phyloP scores from a whole-genome alignment of 2,113 vertebrate genomes.

The Sylvilagus bachmani region DNA sequence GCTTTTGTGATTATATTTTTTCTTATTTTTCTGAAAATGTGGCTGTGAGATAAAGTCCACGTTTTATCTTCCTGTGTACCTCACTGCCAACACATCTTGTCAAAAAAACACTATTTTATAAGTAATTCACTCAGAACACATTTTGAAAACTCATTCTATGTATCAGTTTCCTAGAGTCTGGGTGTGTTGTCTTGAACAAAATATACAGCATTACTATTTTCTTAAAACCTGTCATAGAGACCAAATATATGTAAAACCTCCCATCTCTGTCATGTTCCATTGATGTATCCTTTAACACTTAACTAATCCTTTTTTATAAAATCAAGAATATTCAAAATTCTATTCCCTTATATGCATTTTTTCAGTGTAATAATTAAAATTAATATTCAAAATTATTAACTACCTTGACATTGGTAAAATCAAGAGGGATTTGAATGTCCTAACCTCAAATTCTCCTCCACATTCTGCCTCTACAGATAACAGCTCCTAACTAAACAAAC shows the following conservation, averaged over 20 bases:
- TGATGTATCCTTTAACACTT: neutral
- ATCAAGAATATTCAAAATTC: neutral
- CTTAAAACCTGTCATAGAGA: neutral
- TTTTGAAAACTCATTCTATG: neutral
- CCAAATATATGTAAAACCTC: neutral
- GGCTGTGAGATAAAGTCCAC: neutral
- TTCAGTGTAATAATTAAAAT: neutral
- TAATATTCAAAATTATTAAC: neutral
- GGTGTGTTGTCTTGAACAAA: constrained; percentile 13
- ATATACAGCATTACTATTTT: neutral
- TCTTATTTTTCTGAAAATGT: neutral
- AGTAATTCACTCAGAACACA: neutral
- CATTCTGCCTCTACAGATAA: neutral
- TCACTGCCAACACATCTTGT: neutral
- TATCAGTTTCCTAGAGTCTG: neutral
- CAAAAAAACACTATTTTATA: neutral
- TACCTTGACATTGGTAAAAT: neutral
- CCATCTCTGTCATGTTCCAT: neutral
- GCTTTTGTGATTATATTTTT: constrained; percentile 5
- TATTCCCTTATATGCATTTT: neutral
- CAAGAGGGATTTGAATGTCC: neutral
- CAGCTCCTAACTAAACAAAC: neutral
- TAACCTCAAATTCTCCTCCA: neutral
- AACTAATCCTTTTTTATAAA: neutral
- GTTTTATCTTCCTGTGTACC: neutral